A percentile compares a stretch with the other conserved stretches of the same genome.
Conservation (phyloP, 2,797 vertebrate species). For the Poecilia picta region DNA sequence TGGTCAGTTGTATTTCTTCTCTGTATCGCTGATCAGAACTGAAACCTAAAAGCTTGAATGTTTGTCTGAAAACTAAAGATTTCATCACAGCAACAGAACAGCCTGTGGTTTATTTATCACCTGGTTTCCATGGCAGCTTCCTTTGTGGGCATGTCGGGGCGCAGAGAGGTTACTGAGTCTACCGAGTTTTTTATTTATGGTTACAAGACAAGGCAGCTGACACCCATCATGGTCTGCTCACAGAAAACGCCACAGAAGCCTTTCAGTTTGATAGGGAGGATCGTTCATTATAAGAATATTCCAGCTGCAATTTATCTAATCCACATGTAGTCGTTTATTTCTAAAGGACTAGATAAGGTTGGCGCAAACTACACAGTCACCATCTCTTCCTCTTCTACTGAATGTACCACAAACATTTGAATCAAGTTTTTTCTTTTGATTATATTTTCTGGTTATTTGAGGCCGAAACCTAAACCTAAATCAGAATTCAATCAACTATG, state of each 20-base stretch:
- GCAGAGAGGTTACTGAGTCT: neutral
- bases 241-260: neutral
- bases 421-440: neutral
- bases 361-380: neutral
- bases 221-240: neutral
- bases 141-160: neutral
- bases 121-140: slow-evolving; percentile 21
- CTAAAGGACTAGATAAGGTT: neutral
- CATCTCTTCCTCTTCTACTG: neutral
- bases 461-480: neutral
- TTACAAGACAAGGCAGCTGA: neutral
- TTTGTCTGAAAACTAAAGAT: neutral
- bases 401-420: neutral
- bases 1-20: slow-evolving; percentile 6
- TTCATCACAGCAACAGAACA: slow-evolving; percentile 9
- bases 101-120: slow-evolving; percentile 16
- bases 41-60: neutral
- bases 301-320: neutral
- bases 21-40: neutral
- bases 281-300: neutral
- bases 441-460: neutral
- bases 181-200: neutral
- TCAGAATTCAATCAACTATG: neutral
- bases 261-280: neutral
- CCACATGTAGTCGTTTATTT: neutral